Percentiles rank a stretch among this genome's conserved stretches.
These are phyloP conservation scores for Leptopilina myrica DNA, from an alignment of 2,888 invertebrate species.

Conservation along the genomic window DNA sequence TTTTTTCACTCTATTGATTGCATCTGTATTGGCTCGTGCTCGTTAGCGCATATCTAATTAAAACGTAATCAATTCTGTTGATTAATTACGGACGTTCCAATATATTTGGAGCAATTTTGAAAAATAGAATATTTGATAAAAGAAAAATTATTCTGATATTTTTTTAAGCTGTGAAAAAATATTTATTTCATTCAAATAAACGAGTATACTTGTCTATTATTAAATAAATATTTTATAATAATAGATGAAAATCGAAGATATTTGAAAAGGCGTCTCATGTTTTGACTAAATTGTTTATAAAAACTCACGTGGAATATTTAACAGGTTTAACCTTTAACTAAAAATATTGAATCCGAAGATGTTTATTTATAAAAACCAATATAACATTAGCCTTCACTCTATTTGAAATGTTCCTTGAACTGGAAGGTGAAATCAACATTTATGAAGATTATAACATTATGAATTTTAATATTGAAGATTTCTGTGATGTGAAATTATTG, in stretches of 20 bases:
- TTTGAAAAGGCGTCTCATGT: background rate
- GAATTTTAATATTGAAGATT: background rate
- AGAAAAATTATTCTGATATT: background rate
- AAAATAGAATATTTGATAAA: conserved; percentile 16
- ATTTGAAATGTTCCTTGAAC: conserved; percentile 21
- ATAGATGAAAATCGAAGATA: background rate
- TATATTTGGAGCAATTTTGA: conserved; percentile 7
- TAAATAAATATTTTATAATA: too few species aligned
- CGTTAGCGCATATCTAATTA: conserved; percentile 35
- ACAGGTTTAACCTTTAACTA: background rate
- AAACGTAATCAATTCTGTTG: conserved; percentile 31
- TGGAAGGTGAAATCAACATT: background rate
- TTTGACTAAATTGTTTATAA: background rate
- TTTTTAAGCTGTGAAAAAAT: too few species aligned
- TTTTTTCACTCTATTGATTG: background rate
- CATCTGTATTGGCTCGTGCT: conserved; percentile 8
- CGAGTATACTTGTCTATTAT: too few species aligned
- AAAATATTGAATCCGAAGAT: background rate
- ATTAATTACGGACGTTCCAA: conserved; percentile 26
- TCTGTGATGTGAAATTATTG: too few species aligned
- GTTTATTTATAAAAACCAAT: background rate
- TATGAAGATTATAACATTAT: background rate
- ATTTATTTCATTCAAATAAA: too few species aligned
- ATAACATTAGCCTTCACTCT: conserved; percentile 14
- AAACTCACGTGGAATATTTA: background rate